These are phyloP conservation scores for Linurgus olivaceus DNA, from an alignment of 2,797 vertebrate genomes.

Conservation along the genomic window DNA sequence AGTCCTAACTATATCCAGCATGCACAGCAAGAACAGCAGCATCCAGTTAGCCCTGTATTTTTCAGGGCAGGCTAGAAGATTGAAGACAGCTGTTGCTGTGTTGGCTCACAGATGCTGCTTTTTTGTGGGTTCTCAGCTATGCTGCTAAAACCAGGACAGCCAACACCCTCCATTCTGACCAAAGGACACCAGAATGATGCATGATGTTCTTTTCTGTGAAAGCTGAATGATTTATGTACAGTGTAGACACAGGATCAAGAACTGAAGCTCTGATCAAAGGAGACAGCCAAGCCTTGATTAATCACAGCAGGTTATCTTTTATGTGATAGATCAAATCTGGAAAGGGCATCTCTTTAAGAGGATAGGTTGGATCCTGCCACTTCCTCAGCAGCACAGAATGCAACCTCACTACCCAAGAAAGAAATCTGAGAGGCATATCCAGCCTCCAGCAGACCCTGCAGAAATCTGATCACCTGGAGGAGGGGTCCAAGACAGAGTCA, in stretches of 20 bases:
- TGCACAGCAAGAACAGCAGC: not conserved
- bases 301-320: not conserved
- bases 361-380: not conserved
- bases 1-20: not conserved
- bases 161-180: not conserved
- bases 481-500: not conserved
- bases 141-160: not conserved
- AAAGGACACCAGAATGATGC: not conserved
- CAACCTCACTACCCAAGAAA: not conserved
- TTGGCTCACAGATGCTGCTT: not conserved
- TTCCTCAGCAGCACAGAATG: not conserved
- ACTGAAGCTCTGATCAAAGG: not conserved
- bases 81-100: not conserved
- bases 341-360: not conserved
- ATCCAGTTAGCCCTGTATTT: not conserved
- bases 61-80: not conserved
- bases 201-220: not conserved
- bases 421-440: not conserved
- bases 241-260: not conserved
- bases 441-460: not conserved
- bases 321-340: not conserved
- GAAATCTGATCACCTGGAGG: not conserved
- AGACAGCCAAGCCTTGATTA: not conserved
- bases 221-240: not conserved
- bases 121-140: not conserved